Evolutionary conservation across 2,113 vertebrate genomes (phyloP).

Genomic region (Galeopterus variegatus): DNA sequence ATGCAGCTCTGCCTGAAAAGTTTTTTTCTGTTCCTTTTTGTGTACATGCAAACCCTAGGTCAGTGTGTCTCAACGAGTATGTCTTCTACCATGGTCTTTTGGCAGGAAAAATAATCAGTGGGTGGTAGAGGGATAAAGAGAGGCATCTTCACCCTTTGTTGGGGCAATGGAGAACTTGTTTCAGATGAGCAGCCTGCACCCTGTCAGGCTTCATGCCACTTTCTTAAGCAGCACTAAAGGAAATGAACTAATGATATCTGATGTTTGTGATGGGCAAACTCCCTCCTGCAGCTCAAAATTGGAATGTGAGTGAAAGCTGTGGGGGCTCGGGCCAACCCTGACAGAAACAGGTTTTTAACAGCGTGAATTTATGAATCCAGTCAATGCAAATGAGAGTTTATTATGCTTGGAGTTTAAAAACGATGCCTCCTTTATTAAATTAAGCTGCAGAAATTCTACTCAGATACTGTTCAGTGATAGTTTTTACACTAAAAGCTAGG

Average conservation of each 20-base stretch:
- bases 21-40: neutral
- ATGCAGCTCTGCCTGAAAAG: neutral
- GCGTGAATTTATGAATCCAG: slow-evolving; percentile 87
- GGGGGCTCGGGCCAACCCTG: slow-evolving; percentile 82
- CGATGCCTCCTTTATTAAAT: slow-evolving; percentile 88
- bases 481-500: slow-evolving; percentile 53
- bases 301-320: slow-evolving; percentile 83
- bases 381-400: slow-evolving; percentile 87
- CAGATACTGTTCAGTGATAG: slow-evolving; percentile 71
- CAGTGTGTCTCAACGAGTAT: neutral
- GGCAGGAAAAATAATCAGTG: slow-evolving; percentile 74
- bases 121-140: slow-evolving; percentile 49
- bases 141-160: neutral
- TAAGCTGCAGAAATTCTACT: slow-evolving; percentile 83
- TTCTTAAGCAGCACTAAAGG: slow-evolving; percentile 82
- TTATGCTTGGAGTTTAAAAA: slow-evolving; percentile 87
- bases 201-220: slow-evolving; percentile 62
- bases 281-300: slow-evolving; percentile 81
- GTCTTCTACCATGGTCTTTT: slow-evolving; percentile 70
- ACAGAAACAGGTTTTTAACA: slow-evolving; percentile 88
- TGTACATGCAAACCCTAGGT: neutral
- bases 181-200: slow-evolving; percentile 77
- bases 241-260: slow-evolving; percentile 81
- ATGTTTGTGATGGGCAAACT: slow-evolving; percentile 79
- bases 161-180: slow-evolving; percentile 68